Conservation (phyloP, 2,888 invertebrate species). For the Aphelenchoides bicaudatus region DNA sequence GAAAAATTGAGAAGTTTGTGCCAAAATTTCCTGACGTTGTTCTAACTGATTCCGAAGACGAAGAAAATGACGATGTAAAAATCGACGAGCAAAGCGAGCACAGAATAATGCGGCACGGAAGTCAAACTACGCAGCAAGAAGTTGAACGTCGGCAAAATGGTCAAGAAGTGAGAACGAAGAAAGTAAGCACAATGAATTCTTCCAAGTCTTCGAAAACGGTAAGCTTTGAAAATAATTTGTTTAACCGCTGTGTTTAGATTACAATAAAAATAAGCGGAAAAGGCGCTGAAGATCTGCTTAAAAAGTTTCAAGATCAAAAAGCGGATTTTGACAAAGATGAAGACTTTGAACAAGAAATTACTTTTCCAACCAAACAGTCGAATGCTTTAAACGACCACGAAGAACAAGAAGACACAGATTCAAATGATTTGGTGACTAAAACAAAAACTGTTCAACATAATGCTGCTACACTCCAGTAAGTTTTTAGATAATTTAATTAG, state of each 20-base stretch:
- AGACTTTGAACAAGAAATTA: constrained; percentile 12
- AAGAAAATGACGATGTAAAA: constrained; percentile 49
- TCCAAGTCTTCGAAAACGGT: constrained; percentile 50
- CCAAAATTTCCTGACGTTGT: constrained; percentile 47
- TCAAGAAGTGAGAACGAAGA: constrained; percentile 46
- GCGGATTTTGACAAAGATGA: constrained; percentile 24
- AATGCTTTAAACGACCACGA: too few species aligned
- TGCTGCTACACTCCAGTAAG: constrained; percentile 51
- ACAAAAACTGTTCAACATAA: constrained; percentile 52
- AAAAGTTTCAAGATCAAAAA: constrained; percentile 4
- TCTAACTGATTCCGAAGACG: constrained; percentile 42
- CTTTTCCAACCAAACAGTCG: constrained; percentile 4
- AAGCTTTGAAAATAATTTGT: not conserved
- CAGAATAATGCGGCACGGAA: constrained; percentile 51
- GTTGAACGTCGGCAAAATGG: constrained; percentile 51
- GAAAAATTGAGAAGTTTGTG: constrained; percentile 51
- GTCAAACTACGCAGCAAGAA: constrained; percentile 51
- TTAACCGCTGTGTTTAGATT: not conserved
- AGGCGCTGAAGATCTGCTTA: constrained; percentile 14
- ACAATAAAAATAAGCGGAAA: constrained; percentile 12
- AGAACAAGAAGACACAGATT: constrained; percentile 16
- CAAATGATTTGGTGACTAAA: constrained; percentile 31
- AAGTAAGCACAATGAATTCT: constrained; percentile 50
- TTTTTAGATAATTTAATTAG: constrained; percentile 17
- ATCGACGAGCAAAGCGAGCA: constrained; percentile 53